phyloP scores from a whole-genome alignment of 2,888 invertebrate species.

The Candidula unifasciata region DNA sequence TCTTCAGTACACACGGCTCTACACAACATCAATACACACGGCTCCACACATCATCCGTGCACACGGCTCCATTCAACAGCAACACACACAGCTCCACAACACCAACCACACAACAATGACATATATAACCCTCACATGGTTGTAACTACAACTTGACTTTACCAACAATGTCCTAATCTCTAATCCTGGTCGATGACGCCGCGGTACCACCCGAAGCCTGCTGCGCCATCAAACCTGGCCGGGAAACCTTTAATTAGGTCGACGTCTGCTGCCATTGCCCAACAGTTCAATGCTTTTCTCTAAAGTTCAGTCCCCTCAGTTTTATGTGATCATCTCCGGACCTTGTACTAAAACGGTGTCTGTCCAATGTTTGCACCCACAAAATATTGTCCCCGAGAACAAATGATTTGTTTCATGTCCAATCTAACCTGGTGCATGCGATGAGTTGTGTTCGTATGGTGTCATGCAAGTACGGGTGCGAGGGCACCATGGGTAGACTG shows the following conservation, averaged over 20 bases:
- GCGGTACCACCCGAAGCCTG: background rate
- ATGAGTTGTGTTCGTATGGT: background rate
- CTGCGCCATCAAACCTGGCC: background rate
- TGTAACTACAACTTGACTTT: too few relatives aligned
- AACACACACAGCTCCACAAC: too few relatives aligned
- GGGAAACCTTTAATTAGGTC: background rate
- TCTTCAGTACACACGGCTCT: too few relatives aligned
- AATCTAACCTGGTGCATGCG: too few relatives aligned
- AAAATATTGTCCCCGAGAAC: too few relatives aligned
- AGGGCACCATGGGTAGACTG: background rate
- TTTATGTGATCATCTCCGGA: background rate
- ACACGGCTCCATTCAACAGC: too few relatives aligned
- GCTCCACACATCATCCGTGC: too few relatives aligned
- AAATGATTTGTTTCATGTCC: background rate
- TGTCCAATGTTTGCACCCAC: background rate
- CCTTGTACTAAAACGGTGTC: background rate
- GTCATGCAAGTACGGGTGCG: background rate
- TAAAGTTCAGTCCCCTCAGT: background rate
- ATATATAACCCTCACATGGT: too few relatives aligned
- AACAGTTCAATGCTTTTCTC: background rate
- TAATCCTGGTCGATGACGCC: too few relatives aligned
- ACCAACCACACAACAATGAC: too few relatives aligned
- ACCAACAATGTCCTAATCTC: too few relatives aligned
- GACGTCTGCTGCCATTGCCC: background rate
- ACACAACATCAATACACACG: too few relatives aligned